Percentiles rank a stretch among this genome's conserved stretches.
These are phyloP conservation scores for Coregonus suidteri DNA, from an alignment of 2,797 vertebrate genomes.

Conservation along the genomic window DNA sequence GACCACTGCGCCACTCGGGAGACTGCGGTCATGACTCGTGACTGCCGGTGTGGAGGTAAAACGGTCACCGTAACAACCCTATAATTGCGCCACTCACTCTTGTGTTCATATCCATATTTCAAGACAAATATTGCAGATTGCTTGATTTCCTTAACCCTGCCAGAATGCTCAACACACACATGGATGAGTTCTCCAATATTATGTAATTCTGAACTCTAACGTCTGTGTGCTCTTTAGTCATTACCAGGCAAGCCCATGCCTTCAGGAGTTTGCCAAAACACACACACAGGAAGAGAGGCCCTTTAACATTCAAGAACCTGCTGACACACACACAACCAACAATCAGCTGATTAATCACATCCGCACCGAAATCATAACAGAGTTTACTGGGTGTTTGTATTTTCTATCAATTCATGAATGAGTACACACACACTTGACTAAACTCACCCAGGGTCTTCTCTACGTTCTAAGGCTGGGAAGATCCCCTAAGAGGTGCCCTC, in stretches of 20 bases:
- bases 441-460: neutral
- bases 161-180: neutral
- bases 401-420: neutral
- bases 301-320: conserved; percentile 4
- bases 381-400: neutral
- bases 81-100: neutral
- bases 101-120: neutral
- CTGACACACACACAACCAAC: conserved; percentile 27
- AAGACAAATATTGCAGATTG: neutral
- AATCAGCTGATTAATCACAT: neutral
- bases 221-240: conserved; percentile 42
- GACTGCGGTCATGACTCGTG: no score
- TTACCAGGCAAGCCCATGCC: conserved; percentile 42
- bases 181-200: neutral
- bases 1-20: no score
- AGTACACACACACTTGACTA: neutral
- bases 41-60: no score
- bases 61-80: no score
- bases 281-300: conserved; percentile 11
- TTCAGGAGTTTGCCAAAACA: conserved; percentile 30
- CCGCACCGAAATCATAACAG: neutral
- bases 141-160: neutral
- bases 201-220: conserved; percentile 15
- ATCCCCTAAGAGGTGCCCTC: conserved; percentile 59
- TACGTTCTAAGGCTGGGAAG: conserved; percentile 21